Evolutionary conservation across 1,140 invertebrate genomes (phyloP).

Genomic region (Calephelis virginiensis): DNA sequence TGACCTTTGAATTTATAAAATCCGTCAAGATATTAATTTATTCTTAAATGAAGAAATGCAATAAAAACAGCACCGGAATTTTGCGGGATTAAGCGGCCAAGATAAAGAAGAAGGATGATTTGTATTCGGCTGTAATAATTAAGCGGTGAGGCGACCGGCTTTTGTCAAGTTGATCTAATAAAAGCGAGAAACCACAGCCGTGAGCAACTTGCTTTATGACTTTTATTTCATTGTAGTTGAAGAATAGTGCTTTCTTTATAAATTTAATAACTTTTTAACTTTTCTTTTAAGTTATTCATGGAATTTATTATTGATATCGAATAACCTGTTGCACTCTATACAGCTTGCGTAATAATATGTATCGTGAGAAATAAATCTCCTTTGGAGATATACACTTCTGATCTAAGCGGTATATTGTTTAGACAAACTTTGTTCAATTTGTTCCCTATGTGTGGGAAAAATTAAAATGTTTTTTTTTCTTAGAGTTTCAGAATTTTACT

Average conservation of each 20-base stretch:
- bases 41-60: conserved; percentile 20
- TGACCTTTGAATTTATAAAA: conserved; percentile 4
- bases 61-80: conserved; percentile 20
- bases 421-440: too few relatives aligned
- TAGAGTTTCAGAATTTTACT: too few relatives aligned
- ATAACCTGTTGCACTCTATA: too few relatives aligned
- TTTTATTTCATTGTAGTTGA: conserved; percentile 16
- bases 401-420: too few relatives aligned
- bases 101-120: conserved; percentile 35
- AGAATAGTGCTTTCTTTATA: conserved; percentile 10
- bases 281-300: background rate
- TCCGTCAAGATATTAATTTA: conserved; percentile 13
- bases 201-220: conserved; percentile 18
- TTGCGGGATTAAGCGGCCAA: conserved; percentile 16
- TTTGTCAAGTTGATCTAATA: conserved; percentile 38
- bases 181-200: conserved; percentile 22
- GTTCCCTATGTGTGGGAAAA: too few relatives aligned
- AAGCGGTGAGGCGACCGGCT: conserved; percentile 34
- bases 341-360: too few relatives aligned
- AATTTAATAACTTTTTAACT: background rate
- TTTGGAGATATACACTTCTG: too few relatives aligned
- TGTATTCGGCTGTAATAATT: conserved; percentile 34
- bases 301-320: background rate
- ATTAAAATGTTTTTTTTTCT: too few relatives aligned
- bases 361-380: too few relatives aligned